A percentile compares a stretch with the other conserved stretches of the same genome.
These are phyloP conservation scores for Bubo bubo DNA, from an alignment of 2,113 vertebrate genomes.

Conservation along the genomic window DNA sequence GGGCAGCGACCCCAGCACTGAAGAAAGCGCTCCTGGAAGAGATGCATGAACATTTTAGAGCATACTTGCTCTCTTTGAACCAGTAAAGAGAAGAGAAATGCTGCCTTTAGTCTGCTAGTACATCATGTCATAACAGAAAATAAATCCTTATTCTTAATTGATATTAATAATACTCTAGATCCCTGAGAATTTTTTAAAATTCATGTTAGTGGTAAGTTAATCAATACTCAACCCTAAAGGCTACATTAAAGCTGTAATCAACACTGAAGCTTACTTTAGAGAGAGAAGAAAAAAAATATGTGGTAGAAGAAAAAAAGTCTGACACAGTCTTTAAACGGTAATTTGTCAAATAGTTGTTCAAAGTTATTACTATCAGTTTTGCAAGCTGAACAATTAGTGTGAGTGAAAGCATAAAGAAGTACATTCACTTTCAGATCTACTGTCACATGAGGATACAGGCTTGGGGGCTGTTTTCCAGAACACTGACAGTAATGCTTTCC, in stretches of 20 bases:
- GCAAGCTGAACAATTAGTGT: conserved; percentile 51
- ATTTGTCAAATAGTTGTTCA: conserved; percentile 32
- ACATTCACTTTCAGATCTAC: conserved; percentile 30
- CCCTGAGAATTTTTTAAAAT: background rate
- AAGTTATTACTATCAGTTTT: conserved; percentile 43
- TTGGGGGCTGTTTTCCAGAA: conserved; percentile 55
- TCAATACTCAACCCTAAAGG: background rate
- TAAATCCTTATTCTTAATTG: background rate
- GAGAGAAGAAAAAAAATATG: background rate
- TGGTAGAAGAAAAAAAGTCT: background rate
- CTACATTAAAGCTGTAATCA: background rate
- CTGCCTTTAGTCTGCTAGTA: background rate
- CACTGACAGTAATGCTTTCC: conserved; percentile 61
- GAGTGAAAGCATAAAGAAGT: conserved; percentile 47
- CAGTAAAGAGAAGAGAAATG: background rate
- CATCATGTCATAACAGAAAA: background rate
- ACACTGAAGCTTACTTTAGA: background rate
- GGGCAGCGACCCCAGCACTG: background rate
- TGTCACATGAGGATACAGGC: conserved; percentile 43
- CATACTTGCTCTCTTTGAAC: background rate
- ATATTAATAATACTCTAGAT: background rate
- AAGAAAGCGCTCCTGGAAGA: background rate
- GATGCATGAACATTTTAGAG: background rate
- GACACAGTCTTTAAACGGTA: background rate
- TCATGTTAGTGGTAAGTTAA: background rate